Evolutionary conservation across 2,888 invertebrate genomes (phyloP), one percentile per base, ranked within the genome.

Genomic region (Drosophila mimetica): DNA sequence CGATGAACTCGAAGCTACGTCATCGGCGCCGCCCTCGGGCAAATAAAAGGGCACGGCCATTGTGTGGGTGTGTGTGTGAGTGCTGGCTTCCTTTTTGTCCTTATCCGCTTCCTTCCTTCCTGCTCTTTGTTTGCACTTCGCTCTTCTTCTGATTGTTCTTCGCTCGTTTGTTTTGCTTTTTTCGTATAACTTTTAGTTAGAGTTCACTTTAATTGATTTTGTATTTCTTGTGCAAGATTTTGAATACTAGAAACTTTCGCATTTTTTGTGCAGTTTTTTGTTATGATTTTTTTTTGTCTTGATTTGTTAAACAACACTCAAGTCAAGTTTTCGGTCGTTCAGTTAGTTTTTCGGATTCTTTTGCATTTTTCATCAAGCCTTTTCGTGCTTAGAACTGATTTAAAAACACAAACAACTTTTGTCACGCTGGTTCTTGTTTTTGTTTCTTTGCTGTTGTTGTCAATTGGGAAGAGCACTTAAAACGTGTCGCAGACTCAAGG

Each of bases 21-120:
- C 90, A 84, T 91, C 91, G 78, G 87, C 79, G 78, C 89, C 90
- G 78, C 88, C 91, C 82, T 91, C 91, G 79, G 92, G 92, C 89
- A 91, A 86, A 86, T 90, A 90, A 84, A 92, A 92, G 84, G 91
- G 91, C 90, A 91, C 91, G 82, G 92, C 92, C 92, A 92, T 92
- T 79, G 75, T 89, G 59, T 32, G 16, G 44, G 46, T 55, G 42
- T 54, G 54, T 63, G 44, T 50, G 20, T 55, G 65, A 36, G 63
- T 22, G 50, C 50, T 36, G 46, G 42, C 54, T 51, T 69, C 60
- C 64, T 60, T 50, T 53, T 53, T 44, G 44, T 44, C 44, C 44
- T 46, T 66, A 66, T 66, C 67, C 55, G 53, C 39, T 54, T 47
- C 55, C 28, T 59, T 70, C 48, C 36, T 72, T 72, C 46, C 60